These are phyloP conservation scores for Hozukius guyotensis DNA, from an alignment of 2,797 vertebrate species.

Conservation along the genomic window DNA sequence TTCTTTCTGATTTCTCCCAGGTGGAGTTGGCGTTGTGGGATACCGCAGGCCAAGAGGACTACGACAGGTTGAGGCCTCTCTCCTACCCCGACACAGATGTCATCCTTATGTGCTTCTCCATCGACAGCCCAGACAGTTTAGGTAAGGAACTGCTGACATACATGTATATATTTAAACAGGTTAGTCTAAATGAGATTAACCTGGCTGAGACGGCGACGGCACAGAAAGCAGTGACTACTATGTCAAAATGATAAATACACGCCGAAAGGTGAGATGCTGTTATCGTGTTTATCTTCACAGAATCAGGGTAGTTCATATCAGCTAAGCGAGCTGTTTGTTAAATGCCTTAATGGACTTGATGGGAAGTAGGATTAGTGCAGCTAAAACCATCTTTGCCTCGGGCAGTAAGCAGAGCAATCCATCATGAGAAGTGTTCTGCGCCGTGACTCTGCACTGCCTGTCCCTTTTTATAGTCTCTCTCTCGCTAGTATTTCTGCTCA, in stretches of 20 bases:
- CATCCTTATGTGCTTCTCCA: constrained; percentile 99
- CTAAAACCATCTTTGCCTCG: constrained; percentile 65
- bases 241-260: background rate
- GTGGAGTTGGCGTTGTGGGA: constrained; percentile 98
- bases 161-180: background rate
- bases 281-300: background rate
- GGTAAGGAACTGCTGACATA: constrained; percentile 78
- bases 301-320: constrained; percentile 24
- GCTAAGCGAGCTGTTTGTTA: constrained; percentile 32
- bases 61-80: constrained; percentile 94
- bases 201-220: background rate
- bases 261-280: background rate
- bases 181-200: background rate
- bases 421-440: constrained; percentile 57
- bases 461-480: constrained; percentile 34
- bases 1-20: constrained; percentile 66
- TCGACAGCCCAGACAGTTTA: constrained; percentile 97
- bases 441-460: constrained; percentile 40
- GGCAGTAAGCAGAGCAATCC: constrained; percentile 58
- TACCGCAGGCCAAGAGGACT: constrained; percentile 97
- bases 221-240: background rate
- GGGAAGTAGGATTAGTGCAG: constrained; percentile 55
- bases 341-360: constrained; percentile 60
- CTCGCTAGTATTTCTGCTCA: constrained; percentile 26
- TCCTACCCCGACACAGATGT: constrained; percentile 98